Evolutionary conservation across 1,140 invertebrate genomes (phyloP), one percentile per base, ranked within the genome.

Genomic region (Paracyclopina nana): DNA sequence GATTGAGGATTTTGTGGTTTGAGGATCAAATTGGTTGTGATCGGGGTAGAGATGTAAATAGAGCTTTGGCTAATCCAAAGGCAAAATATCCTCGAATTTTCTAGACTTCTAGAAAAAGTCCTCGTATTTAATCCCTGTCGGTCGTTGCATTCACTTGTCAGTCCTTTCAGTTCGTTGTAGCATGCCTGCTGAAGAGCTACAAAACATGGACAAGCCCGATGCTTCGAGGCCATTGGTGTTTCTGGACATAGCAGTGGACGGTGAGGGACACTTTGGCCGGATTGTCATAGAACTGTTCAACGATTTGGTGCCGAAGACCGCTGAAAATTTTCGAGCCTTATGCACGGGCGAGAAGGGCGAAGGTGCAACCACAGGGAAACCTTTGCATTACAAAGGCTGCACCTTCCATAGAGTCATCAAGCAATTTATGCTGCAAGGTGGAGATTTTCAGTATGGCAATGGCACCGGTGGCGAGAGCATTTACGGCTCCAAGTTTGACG

Each of bases 341-440:
- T 92, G 86, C 61, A 90, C 84, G 0, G 86, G 86, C 14, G 81
- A 85, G 64, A 77, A 73, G 55, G 82, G 82, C 12, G 70, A 68
- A 58, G 92, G 97, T 61, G n/a, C 34, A 4, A 20, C 14, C 5
- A 38, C n/a, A 5, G 84, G 83, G 18, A 85, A 97, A 12, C 88
- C 91, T 1, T 65, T 73, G 40, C 80, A 79, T 0, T 84, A 76
- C 57, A 83, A 81, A 63, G 77, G 78, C 41, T 85, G 79, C 62
- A 80, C 72, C 56, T 94, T 95, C 73, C 88, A 94, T 66, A 77
- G 91, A 59, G 80, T 98, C 54, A 95, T 98, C 62, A 91, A 92
- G 55, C 88, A 91, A 63, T 97, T 96, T 71, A 95, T 96, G 90
- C 84, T 85, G 65, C 92, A 96, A 70, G 69, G 82, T 16, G 84